These are phyloP conservation scores for Lepidothrix coronata DNA, from an alignment of 2,113 vertebrate species.

Conservation along the genomic window DNA sequence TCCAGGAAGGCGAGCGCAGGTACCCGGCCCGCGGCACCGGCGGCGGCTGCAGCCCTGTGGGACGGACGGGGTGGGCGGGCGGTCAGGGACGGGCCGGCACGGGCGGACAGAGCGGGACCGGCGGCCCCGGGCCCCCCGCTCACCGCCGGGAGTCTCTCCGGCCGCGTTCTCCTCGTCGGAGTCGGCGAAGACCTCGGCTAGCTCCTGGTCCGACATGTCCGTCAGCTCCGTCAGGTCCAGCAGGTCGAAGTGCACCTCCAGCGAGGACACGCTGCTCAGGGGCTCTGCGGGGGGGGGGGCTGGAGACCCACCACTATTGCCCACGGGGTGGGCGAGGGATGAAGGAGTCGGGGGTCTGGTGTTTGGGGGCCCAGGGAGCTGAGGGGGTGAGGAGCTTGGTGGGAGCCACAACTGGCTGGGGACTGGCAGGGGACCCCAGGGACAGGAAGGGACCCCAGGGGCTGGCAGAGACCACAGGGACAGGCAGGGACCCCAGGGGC, in stretches of 20 bases:
- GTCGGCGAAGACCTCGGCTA: conserved; percentile 93
- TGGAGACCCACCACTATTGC: neutral
- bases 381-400: neutral
- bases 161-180: conserved; percentile 90
- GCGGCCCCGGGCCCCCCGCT: neutral
- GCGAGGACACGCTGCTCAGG: conserved; percentile 94
- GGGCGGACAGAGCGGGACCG: neutral
- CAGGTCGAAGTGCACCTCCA: conserved; percentile 98
- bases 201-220: conserved; percentile 97
- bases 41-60: conserved; percentile 83
- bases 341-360: neutral
- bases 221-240: conserved; percentile 95
- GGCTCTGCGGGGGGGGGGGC: conserved; percentile 77
- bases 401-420: no score
- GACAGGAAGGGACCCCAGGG: no score
- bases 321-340: neutral
- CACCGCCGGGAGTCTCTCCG: conserved; percentile 84
- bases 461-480: neutral
- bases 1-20: conserved; percentile 94
- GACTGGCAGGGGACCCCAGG: neutral
- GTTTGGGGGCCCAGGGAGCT: neutral
- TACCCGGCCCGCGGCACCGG: conserved; percentile 78
- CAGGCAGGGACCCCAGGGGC: neutral
- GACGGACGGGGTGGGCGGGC: neutral
- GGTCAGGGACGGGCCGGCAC: neutral